Base-by-base conservation (phyloP, 1,140 invertebrate genomes). In the Venturia canescens region DNA sequence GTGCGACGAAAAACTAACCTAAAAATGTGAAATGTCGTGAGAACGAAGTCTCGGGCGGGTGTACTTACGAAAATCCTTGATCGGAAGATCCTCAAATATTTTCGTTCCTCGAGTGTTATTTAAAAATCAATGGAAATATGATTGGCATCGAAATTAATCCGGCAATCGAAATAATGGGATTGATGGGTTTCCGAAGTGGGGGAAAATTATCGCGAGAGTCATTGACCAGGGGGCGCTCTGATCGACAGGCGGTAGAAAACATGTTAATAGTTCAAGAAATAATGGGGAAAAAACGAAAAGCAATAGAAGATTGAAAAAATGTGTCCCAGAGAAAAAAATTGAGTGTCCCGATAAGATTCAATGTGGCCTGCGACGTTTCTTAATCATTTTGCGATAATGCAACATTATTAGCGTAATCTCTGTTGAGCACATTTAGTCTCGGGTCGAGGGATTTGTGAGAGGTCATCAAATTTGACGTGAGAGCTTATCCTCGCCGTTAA, bases 231-330 rank as follows among this genome's bases (percentile, higher is more conserved):
- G 34, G 34, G 48, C 15, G 6, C 18, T 11, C 50, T 1, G 16
- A 53, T 18, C 5, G 16, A 18, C 50, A 53, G 1, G 18, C 50
- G 4, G 6, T 44, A n/a, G 16, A 53, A 34, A 44, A 13, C 38
- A 13, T 44, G 13, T 9, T 11, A 44, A 44, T 44, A 9, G 87
- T 87, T 86, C 75, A 71, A 21, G 84, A 78, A 48, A 50, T 21
- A n/a, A n/a, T n/a, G n/a, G n/a, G 16, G n/a, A 53, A 53, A 53
- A 53, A n/a, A 4, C 6, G 16, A 53, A n/a, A 53, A 53, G n/a
- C 11, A 44, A 13, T 34, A 34, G 11, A 50, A 53, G 16, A n/a
- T n/a, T n/a, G 18, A 1, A 44, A 44, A 9, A 44, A 44, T 7
- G 16, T 53, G 50, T n/a, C 50, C 50, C 7, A n/a, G 50, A 53